Evolutionary conservation across 2,888 invertebrate species (phyloP), one percentile per base, ranked within the genome.

Genomic region (Tiphia femorata): DNA sequence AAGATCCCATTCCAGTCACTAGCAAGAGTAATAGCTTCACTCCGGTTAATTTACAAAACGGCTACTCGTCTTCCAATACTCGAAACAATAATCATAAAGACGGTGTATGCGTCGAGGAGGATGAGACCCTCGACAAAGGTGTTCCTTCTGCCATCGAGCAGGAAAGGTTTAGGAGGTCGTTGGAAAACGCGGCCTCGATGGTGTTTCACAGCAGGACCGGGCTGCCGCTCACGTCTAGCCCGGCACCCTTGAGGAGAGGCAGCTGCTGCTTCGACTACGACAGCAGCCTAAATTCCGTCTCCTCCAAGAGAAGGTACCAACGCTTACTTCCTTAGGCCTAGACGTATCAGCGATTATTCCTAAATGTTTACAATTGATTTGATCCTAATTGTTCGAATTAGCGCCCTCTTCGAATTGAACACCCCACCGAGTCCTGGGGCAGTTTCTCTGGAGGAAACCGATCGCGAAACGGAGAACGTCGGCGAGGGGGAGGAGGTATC

Each of bases 261-360:
- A 91, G 90, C 65, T 89, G 90, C 49, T 89, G 92, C 75, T 95
- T 95, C 81, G 94, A 93, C 79, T 95, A 92, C 76, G 95, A 95
- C 84, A 91, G 92, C 73, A 89, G 90, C 30, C 88, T 95, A 63
- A 91, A 90, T 70, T 90, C 91, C 5, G 90, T 92, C 21, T 90
- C 92, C 50, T 92, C 93, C 33, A 93, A 94, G 68, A 91, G 93
- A 85, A 93, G 92, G 93, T 93, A 78, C 1, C 23, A n/a, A n/a
- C n/a, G n/a, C n/a, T n/a, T n/a, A n/a, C n/a, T n/a, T n/a, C n/a
- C n/a, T n/a, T n/a, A n/a, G n/a, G n/a, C n/a, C n/a, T n/a, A n/a
- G n/a, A n/a, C n/a, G n/a, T n/a, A n/a, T n/a, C n/a, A n/a, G n/a
- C n/a, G n/a, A n/a, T n/a, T n/a, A n/a, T n/a, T n/a, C n/a, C n/a